Percentiles rank a stretch among this genome's conserved stretches.
These are phyloP conservation scores for Drosophila kambysellisi DNA, from an alignment of 2,888 invertebrate species.

Conservation along the genomic window DNA sequence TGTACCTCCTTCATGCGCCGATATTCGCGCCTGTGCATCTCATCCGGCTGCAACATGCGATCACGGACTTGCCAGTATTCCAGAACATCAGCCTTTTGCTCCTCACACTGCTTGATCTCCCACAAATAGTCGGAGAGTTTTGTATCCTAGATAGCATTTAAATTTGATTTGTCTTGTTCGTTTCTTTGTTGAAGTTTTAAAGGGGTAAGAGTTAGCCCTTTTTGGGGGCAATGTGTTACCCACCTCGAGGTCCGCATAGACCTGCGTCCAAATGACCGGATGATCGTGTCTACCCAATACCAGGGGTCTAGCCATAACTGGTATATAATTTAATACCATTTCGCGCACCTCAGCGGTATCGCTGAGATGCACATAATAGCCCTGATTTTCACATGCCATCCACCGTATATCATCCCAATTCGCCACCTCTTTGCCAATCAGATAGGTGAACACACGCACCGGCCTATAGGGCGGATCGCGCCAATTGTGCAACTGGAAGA, in stretches of 20 bases:
- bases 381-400: conserved; percentile 99
- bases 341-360: conserved; percentile 99
- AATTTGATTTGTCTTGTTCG: conserved; percentile 14
- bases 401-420: conserved; percentile 97
- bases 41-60: conserved; percentile 88
- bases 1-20: conserved; percentile 79
- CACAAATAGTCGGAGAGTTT: conserved; percentile 96
- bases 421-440: conserved; percentile 97
- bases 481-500: conserved; percentile 97
- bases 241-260: conserved; percentile 96
- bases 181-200: background rate
- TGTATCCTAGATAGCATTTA: conserved; percentile 88
- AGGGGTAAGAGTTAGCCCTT: conserved; percentile 12
- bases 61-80: conserved; percentile 86
- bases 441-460: conserved; percentile 98
- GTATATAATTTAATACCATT: conserved; percentile 97
- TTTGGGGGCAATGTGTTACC: conserved; percentile 74
- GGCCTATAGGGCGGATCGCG: conserved; percentile 90
- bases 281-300: conserved; percentile 93
- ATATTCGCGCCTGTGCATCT: conserved; percentile 86
- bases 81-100: conserved; percentile 91
- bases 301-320: conserved; percentile 97
- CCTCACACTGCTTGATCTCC: conserved; percentile 92
- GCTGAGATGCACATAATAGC: conserved; percentile 97
- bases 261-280: conserved; percentile 98